A percentile compares a stretch with the other conserved stretches of the same genome.
Conservation (phyloP, 2,113 vertebrate species). For the Rhineura floridana region DNA sequence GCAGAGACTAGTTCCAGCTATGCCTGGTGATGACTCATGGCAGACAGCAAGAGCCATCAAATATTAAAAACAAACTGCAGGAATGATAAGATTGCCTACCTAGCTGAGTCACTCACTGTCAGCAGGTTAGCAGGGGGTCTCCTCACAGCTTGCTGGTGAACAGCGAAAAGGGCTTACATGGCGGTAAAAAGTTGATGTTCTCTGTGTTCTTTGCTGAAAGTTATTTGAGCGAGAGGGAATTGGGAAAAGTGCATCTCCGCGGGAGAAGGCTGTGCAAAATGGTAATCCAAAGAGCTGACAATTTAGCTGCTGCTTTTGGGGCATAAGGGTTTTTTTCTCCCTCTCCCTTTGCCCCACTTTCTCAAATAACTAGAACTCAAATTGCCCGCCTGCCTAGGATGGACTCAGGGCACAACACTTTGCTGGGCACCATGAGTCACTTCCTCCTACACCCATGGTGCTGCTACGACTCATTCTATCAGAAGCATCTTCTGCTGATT, state of each 20-base stretch:
- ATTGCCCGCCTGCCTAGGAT: too few relatives aligned
- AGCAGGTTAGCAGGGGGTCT: conserved; percentile 46
- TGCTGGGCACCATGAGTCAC: not conserved
- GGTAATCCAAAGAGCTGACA: conserved; percentile 50
- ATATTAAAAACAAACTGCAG: not conserved
- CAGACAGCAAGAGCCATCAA: conserved; percentile 35
- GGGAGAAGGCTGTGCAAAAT: conserved; percentile 44
- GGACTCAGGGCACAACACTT: not conserved
- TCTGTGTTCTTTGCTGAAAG: conserved; percentile 41
- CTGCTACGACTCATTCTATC: not conserved
- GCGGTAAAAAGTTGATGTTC: conserved; percentile 16
- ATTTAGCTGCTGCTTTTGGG: conserved; percentile 48
- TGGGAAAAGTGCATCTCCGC: conserved; percentile 42
- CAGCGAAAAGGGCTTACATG: conserved; percentile 33
- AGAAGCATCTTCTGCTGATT: not conserved
- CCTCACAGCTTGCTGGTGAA: conserved; percentile 37
- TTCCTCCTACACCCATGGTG: not conserved
- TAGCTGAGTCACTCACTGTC: conserved; percentile 29
- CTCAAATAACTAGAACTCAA: not conserved
- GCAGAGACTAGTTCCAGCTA: not conserved
- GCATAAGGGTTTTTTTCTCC: not conserved
- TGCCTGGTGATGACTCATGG: conserved; percentile 41
- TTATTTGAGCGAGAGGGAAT: conserved; percentile 42
- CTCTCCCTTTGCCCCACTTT: too few relatives aligned
- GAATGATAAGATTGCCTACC: conserved; percentile 42